Evolutionary conservation across 2,888 invertebrate species (phyloP).

Genomic region (Apamea monoglypha): DNA sequence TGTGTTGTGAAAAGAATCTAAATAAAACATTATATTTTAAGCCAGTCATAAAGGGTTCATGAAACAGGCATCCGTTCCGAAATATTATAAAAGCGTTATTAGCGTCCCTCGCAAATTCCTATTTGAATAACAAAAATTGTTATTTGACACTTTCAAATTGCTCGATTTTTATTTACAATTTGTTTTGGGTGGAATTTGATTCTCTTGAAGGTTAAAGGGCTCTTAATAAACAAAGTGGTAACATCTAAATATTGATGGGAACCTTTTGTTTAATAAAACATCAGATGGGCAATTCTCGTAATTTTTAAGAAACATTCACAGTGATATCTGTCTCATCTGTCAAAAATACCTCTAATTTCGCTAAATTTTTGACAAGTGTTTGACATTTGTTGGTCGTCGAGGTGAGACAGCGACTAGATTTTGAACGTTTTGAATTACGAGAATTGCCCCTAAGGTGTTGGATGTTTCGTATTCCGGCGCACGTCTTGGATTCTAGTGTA

Average conservation of each 20-base stretch:
- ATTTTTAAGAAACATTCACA: not conserved
- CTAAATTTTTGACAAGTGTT: not conserved
- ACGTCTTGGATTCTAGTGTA: not conserved
- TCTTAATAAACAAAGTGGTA: conserved; percentile 15
- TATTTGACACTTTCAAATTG: conserved; percentile 28
- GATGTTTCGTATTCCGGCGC: conserved; percentile 20
- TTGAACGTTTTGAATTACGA: too few relatives aligned
- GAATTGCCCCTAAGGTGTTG: not conserved
- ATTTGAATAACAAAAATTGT: not conserved
- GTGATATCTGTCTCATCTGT: not conserved
- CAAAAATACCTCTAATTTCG: not conserved
- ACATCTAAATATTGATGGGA: conserved; percentile 26
- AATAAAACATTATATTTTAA: conserved; percentile 27
- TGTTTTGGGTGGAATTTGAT: conserved; percentile 2
- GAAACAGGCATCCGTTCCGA: not conserved
- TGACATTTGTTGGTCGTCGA: not conserved
- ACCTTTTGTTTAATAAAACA: conserved; percentile 16
- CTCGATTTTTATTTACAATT: conserved; percentile 18
- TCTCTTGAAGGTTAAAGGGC: not conserved
- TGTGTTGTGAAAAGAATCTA: not conserved
- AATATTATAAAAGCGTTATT: conserved; percentile 19
- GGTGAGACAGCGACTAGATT: not conserved
- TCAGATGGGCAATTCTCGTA: not conserved
- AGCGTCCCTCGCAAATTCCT: conserved; percentile 15
- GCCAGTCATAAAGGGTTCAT: conserved; percentile 12